Evolutionary conservation across 2,797 vertebrate genomes (phyloP), one percentile per base, ranked within the genome.

Genomic region (Danio kyathit): DNA sequence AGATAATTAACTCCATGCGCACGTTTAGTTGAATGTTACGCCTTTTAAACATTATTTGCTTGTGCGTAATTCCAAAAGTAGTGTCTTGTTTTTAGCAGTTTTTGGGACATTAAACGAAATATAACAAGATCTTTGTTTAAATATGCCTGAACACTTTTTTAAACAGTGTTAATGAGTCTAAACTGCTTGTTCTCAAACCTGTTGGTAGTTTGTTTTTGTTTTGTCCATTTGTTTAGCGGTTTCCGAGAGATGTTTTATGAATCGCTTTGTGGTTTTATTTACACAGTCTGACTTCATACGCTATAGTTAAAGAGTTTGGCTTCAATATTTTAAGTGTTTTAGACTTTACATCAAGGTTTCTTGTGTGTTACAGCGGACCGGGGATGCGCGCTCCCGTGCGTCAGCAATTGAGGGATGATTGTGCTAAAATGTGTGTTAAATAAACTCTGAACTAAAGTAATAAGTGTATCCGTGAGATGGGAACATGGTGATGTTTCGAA

Each of bases 131-230:
- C 13, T 70, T 14, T 38, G 10, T 44, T 38, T 29, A 14, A 17
- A 29, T 6, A 16, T 63, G 12, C 9, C 54, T 9, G 51, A 38
- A 51, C 14, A 38, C 16, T 59, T 57, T 57, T 48, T 57, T 57
- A 29, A 6, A 44, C 41, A 21, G 11, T 19, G 41, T 6, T 65
- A 16, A 44, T n/a, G 14, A 76, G 38, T 29, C 48, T 38, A 66
- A 19, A 6, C 51, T 54, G 57, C 8, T 61, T 57, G 40, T 77
- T 41, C 10, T 12, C 64, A 66, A 59, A 57, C 49, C 40, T 66
- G 40, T 38, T 67, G 49, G 13, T 75, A n/a, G n/a, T 64, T 76
- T 76, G 21, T 56, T 66, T 66, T 66, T 66, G 54, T 74, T 29
- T 52, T 3, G 10, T 21, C 6, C 5, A 38, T 54, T 44, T 59